These are phyloP conservation scores for Diabrotica balteata DNA, from an alignment of 2,888 invertebrate species.

Conservation along the genomic window DNA sequence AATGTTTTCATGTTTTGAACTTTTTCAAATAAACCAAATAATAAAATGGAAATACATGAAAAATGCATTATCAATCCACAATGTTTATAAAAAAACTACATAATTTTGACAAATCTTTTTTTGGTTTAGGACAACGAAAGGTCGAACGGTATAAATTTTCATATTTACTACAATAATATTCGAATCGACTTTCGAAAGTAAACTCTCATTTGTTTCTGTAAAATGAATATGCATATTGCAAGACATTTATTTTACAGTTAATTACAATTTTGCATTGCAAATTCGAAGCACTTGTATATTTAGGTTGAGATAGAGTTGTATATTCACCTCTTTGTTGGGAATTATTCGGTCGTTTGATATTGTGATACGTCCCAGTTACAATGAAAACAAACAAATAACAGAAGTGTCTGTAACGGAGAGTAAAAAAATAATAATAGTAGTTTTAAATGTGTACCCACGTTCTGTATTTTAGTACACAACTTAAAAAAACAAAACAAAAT, in stretches of 20 bases:
- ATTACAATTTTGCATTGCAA: conserved; percentile 59
- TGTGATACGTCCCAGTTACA: conserved; percentile 41
- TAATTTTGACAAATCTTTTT: conserved; percentile 6
- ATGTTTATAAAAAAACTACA: not conserved
- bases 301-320: conserved; percentile 51
- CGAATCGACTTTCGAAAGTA: conserved; percentile 46
- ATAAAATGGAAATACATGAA: not conserved
- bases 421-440: no score
- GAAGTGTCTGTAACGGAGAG: no score
- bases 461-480: no score
- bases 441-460: no score
- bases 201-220: conserved; percentile 47
- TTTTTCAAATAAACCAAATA: not conserved
- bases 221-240: conserved; percentile 55
- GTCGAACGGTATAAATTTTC: conserved; percentile 15
- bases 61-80: not conserved
- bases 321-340: conserved; percentile 40
- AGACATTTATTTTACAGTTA: conserved; percentile 57
- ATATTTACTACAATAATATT: conserved; percentile 31
- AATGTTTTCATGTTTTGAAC: not conserved
- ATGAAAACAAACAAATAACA: not conserved
- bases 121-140: not conserved
- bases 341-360: conserved; percentile 39
- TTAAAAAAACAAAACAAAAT: no score
- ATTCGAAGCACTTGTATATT: conserved; percentile 55